Evolutionary conservation across 2,797 vertebrate species (phyloP), one percentile per base, ranked within the genome.

Genomic region (Harpagifer antarcticus): DNA sequence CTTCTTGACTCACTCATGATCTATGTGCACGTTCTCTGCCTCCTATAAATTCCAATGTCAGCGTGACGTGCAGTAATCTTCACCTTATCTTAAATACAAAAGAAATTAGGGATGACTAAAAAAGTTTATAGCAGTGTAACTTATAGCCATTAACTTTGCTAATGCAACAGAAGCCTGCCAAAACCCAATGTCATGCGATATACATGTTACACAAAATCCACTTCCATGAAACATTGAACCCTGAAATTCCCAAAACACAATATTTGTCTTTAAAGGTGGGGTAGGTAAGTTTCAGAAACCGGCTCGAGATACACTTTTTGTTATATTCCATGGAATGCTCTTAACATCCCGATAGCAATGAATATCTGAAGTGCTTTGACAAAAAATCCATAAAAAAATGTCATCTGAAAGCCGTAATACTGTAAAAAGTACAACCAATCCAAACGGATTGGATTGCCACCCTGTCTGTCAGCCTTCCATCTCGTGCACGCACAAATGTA

Each of bases 1-100:
- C 5, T 0, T 45, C 42, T 72, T 66, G 53, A 68, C 44, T 80
- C 50, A 52, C 43, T 63, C n/a, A 37, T 66, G 79, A 68, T 73
- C 71, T 62, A 11, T n/a, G 31, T 58, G 59, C 52, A 19, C 52
- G 70, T 53, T 45, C 4, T 55, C 16, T 52, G 17, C 17, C 56
- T 54, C 60, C 33, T 43, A 65, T 69, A 43, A 78, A 76, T 54
- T 16, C 52, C n/a, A 50, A 33, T 33, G 20, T 27, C 42, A 59
- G 60, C 15, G 14, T 43, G 40, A 64, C 40, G 45, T 53, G 15
- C 19, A 52, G 23, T 60, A 47, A 63, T 37, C 13, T 61, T 23
- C 23, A 20, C 49, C 20, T 42, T 14, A 33, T 12, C 23, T 64
- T n/a, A 67, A 58, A 54, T 68, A 15, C 31, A 15, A 61, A 31